Base-by-base conservation (phyloP, 2,797 vertebrate genomes). In the Phoeniculus purpureus region DNA sequence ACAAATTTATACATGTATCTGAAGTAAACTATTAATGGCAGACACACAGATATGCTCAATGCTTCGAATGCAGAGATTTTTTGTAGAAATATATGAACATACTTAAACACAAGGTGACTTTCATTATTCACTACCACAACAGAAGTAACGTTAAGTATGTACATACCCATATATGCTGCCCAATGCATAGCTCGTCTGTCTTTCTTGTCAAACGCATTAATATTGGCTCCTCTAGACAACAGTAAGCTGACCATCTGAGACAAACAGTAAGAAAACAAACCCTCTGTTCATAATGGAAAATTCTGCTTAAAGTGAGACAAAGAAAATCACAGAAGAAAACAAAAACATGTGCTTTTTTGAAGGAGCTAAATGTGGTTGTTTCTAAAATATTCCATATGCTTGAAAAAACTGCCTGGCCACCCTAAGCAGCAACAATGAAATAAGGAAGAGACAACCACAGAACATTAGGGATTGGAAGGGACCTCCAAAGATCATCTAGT, bases 201-300 rank as follows among this genome's bases (percentile, higher is more conserved):
- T 96, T 99, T 99, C 97, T 99, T 99, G 97, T 99, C 99, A 97
- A 99, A 99, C 85, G 99, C 99, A 95, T 99, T 99, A 95, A 99
- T 99, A 97, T 99, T 99, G 96, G 99, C 99, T 95, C 99, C 99
- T 98, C 99, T 98, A 91, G 99, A 99, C 94, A 99, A 98, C 59
- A 99, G 96, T 64, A 99, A 98, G 96, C 98, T 98, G 97, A 99
- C 98, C 99, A 99, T 99, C 99, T 99, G 96, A 88, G 91, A 89
- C 32, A 81, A 95, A 89, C 50, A 66, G 66, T 86, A 93, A 93
- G 26, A 84, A 81, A 47, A 90, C 1, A 79, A 52, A 82, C 70
- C 16, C 64, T 67, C 21, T 64, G 20, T 13, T 90, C 25, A 58
- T 25, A 75, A 68, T 21, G n/a, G 27, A 74, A 91, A 66, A 75